phyloP scores from a whole-genome alignment of 2,113 vertebrate genomes.

The Dendropsophus ebraccatus region DNA sequence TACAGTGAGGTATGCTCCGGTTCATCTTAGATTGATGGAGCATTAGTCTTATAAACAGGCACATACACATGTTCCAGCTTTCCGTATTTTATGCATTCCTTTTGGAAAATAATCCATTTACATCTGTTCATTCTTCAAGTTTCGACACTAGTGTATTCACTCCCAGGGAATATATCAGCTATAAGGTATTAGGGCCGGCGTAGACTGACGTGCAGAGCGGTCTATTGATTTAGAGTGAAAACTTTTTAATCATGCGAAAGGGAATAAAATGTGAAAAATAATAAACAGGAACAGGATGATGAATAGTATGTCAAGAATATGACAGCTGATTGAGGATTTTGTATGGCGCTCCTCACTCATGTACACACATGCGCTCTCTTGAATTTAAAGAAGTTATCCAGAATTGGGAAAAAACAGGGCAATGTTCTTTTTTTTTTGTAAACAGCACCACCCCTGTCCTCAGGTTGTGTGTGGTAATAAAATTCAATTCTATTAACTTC shows the following conservation, averaged over 20 bases:
- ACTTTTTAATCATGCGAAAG: neutral
- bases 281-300: neutral
- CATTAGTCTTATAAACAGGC: slow-evolving; percentile 60
- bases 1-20: slow-evolving; percentile 36
- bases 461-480: too few species aligned
- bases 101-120: neutral
- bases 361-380: too few species aligned
- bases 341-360: too few species aligned
- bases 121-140: neutral
- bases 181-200: neutral
- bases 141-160: neutral
- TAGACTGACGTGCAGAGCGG: neutral
- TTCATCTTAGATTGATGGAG: slow-evolving; percentile 48
- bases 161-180: neutral
- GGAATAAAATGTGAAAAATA: neutral
- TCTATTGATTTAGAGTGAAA: neutral
- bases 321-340: too few species aligned
- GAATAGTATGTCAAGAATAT: neutral
- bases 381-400: too few species aligned
- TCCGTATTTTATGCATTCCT: neutral
- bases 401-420: too few species aligned
- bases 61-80: neutral
- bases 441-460: too few species aligned
- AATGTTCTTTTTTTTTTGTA: too few species aligned
- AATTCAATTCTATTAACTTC: too few species aligned